phyloP scores from a whole-genome alignment of 2,113 vertebrate genomes.

The Notarius lentiginosus region DNA sequence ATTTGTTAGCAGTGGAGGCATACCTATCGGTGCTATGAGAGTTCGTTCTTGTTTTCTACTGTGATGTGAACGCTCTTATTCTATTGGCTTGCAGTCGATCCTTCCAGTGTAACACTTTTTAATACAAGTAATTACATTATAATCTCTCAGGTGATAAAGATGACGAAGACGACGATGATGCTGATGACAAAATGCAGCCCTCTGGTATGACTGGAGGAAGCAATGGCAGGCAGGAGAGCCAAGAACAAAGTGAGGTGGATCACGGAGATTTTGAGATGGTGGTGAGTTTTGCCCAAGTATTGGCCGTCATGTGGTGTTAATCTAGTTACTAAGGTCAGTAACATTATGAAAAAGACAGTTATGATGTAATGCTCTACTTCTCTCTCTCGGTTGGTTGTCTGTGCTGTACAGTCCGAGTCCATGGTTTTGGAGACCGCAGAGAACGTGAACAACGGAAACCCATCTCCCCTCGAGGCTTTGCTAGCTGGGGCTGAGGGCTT shows the following conservation, averaged over 20 bases:
- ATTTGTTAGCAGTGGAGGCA: background rate
- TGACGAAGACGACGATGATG: conserved; percentile 92
- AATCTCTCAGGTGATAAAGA: conserved; percentile 90
- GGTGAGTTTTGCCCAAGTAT: conserved; percentile 74
- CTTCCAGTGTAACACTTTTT: background rate
- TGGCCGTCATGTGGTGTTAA: background rate
- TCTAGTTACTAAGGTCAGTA: background rate
- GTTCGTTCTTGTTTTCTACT: background rate
- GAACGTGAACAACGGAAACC: conserved; percentile 95
- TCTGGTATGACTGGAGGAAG: conserved; percentile 85
- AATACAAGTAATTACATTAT: background rate
- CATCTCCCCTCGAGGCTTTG: conserved; percentile 93
- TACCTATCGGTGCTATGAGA: background rate
- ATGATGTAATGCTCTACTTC: conserved; percentile 48
- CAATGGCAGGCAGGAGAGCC: conserved; percentile 88
- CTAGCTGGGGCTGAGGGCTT: conserved; percentile 96
- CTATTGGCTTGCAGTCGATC: background rate
- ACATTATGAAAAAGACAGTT: background rate
- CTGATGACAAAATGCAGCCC: conserved; percentile 93
- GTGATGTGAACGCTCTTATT: background rate
- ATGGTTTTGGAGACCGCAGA: conserved; percentile 98
- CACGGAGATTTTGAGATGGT: conserved; percentile 99
- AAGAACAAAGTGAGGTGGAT: conserved; percentile 94
- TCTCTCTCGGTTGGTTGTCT: conserved; percentile 53
- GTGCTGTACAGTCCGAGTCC: conserved; percentile 84